A percentile compares a stretch with the other conserved stretches of the same genome.
These are phyloP conservation scores for Ostrea edulis DNA, from an alignment of 1,140 invertebrate genomes.

Conservation along the genomic window DNA sequence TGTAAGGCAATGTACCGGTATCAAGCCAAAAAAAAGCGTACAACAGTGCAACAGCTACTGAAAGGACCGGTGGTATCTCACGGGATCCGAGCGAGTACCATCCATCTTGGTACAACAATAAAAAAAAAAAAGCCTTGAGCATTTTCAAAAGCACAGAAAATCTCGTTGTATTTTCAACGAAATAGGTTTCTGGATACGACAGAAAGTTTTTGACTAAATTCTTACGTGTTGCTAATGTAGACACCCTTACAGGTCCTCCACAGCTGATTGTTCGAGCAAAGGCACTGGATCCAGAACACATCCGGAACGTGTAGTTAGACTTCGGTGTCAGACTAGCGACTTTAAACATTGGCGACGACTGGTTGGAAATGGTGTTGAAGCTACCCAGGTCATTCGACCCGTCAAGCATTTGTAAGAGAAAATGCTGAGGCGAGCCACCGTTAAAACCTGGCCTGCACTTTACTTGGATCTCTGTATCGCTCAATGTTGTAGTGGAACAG, in stretches of 20 bases:
- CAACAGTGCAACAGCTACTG: no score
- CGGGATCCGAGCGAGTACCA: no score
- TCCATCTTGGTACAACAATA: no score
- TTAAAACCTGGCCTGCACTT: conserved; percentile 60
- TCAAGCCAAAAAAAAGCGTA: no score
- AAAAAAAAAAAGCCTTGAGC: no score
- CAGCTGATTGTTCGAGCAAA: conserved; percentile 53
- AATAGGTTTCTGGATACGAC: no score
- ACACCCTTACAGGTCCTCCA: not conserved
- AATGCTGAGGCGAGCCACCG: conserved; percentile 61
- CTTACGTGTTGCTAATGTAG: conserved; percentile 19
- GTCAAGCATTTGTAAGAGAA: conserved; percentile 54
- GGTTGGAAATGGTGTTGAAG: conserved; percentile 44
- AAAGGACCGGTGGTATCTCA: no score
- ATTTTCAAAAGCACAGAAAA: no score
- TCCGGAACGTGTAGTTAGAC: conserved; percentile 52
- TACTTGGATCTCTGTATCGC: conserved; percentile 26
- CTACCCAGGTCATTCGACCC: not conserved
- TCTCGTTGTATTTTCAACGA: no score
- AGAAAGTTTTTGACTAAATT: no score
- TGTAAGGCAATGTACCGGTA: no score
- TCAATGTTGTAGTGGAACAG: conserved; percentile 44
- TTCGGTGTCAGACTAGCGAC: conserved; percentile 40
- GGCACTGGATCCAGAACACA: conserved; percentile 57
- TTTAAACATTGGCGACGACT: conserved; percentile 43